These are phyloP conservation scores for Falco peregrinus DNA, from an alignment of 2,797 vertebrate genomes.

Conservation along the genomic window DNA sequence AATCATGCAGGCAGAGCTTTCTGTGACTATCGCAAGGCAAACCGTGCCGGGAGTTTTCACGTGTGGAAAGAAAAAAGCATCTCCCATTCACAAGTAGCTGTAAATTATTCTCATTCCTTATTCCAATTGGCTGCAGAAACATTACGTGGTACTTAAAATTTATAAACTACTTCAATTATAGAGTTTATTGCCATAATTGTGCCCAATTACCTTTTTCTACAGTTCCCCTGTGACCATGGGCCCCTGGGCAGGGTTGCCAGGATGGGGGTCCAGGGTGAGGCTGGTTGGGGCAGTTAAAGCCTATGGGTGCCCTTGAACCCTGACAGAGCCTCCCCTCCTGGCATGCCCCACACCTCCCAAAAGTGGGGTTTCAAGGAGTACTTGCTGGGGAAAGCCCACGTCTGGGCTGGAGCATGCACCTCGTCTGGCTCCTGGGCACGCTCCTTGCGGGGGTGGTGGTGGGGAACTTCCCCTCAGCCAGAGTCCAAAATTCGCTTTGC, in stretches of 20 bases:
- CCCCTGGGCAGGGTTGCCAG: background rate
- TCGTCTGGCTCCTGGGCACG: background rate
- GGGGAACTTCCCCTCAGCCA: background rate
- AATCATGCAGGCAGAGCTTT: background rate
- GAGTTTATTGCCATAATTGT: background rate
- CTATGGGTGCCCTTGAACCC: background rate
- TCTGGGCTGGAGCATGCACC: background rate
- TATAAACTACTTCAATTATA: background rate
- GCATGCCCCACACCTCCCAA: accelerated
- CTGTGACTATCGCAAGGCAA: background rate
- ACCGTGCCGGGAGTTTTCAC: background rate
- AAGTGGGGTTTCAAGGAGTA: background rate
- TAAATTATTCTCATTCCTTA: background rate
- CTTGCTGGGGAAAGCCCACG: background rate
- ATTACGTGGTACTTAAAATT: background rate
- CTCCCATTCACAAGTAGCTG: background rate
- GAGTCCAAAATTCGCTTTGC: background rate
- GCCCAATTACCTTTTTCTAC: background rate
- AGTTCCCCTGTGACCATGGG: accelerated
- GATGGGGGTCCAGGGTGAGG: background rate
- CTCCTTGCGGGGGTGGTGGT: accelerated
- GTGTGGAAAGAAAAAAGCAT: background rate
- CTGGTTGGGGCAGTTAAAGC: background rate
- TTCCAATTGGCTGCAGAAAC: background rate
- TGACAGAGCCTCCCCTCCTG: background rate